phyloP scores from a whole-genome alignment of 2,113 vertebrate genomes.

The Zosterops lateralis region DNA sequence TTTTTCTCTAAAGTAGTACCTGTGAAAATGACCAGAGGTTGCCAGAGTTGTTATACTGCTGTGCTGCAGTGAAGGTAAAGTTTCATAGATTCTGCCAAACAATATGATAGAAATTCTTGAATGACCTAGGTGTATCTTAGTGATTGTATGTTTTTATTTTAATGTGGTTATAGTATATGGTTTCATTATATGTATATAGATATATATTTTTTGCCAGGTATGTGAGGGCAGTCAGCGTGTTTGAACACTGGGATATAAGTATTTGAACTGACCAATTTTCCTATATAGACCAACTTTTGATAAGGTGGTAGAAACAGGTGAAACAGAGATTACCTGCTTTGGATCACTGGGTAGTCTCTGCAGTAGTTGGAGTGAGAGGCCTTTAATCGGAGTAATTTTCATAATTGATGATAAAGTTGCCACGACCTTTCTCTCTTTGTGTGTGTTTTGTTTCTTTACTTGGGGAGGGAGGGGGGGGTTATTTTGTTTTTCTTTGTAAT shows the following conservation, averaged over 20 bases:
- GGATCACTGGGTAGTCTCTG: neutral
- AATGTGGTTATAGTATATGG: neutral
- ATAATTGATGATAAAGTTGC: neutral
- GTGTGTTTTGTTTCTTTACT: neutral
- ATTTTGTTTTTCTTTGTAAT: neutral
- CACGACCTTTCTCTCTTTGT: neutral
- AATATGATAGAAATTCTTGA: neutral
- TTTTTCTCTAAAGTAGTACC: neutral
- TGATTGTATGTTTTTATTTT: neutral
- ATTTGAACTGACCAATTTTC: neutral
- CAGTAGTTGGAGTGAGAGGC: neutral
- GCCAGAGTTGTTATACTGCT: neutral
- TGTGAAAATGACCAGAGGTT: neutral
- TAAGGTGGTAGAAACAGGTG: neutral
- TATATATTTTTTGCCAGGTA: neutral
- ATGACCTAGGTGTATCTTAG: neutral
- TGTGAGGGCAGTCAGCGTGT: neutral
- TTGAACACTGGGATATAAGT: neutral
- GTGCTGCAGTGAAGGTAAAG: neutral
- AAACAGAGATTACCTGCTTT: neutral
- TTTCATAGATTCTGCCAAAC: neutral
- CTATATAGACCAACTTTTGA: neutral
- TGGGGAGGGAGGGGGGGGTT: accelerated
- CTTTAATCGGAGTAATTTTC: neutral
- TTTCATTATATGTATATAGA: neutral